Evolutionary conservation across 2,797 vertebrate genomes (phyloP).

Genomic region (Propithecus deckenii): DNA sequence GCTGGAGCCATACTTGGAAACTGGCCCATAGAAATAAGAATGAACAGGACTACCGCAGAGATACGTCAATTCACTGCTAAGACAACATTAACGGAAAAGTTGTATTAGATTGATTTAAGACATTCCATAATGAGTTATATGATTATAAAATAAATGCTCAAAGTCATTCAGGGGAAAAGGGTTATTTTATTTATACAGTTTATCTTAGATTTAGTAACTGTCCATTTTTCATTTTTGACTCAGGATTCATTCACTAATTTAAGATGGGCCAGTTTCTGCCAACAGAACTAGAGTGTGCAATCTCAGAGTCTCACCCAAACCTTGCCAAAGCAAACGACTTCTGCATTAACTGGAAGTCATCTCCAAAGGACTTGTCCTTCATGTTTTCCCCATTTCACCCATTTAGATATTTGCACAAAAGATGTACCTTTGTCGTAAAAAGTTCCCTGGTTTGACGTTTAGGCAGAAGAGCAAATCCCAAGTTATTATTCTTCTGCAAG

Average conservation of each 20-base stretch:
- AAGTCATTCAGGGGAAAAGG: not conserved
- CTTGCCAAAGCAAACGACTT: slow-evolving; percentile 57
- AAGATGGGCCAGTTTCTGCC: not conserved
- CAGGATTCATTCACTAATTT: not conserved
- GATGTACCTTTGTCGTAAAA: slow-evolving; percentile 30
- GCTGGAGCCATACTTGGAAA: not conserved
- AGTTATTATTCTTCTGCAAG: not conserved
- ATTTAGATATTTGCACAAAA: slow-evolving; percentile 45
- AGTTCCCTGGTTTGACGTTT: not conserved
- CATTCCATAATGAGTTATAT: not conserved
- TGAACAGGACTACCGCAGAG: not conserved
- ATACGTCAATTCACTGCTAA: not conserved
- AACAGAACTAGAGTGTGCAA: not conserved
- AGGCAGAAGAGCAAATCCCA: not conserved
- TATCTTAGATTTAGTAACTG: not conserved
- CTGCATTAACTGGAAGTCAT: not conserved
- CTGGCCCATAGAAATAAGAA: not conserved
- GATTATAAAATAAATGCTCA: not conserved
- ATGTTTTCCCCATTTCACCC: not conserved
- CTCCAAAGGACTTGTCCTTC: slow-evolving; percentile 3
- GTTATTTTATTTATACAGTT: not conserved
- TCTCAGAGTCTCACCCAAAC: not conserved
- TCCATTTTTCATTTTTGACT: not conserved
- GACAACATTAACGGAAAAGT: not conserved
- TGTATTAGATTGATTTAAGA: not conserved